Percentiles rank a stretch among this genome's conserved stretches.
These are phyloP conservation scores for Pheosia tremula DNA, from an alignment of 2,888 invertebrate genomes.

Conservation along the genomic window DNA sequence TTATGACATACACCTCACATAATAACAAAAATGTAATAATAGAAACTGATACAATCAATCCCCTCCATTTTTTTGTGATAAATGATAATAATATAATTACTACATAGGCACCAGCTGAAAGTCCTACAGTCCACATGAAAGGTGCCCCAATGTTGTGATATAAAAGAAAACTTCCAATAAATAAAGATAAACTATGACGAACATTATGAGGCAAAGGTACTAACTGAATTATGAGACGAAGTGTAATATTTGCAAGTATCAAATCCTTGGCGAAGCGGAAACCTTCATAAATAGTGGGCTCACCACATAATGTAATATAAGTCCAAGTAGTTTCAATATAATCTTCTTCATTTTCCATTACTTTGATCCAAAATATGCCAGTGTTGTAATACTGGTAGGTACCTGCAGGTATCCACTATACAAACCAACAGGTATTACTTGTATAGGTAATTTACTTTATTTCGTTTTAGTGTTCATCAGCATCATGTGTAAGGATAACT, in stretches of 20 bases:
- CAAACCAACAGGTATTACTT: too few relatives aligned
- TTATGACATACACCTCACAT: constrained; percentile 84
- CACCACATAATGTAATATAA: constrained; percentile 70
- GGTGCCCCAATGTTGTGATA: constrained; percentile 72
- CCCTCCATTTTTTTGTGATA: constrained; percentile 65
- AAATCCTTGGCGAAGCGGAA: constrained; percentile 79
- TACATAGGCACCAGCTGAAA: constrained; percentile 68
- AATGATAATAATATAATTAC: constrained; percentile 65
- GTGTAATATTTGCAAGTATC: constrained; percentile 70
- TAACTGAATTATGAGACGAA: constrained; percentile 71
- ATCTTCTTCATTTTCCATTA: constrained; percentile 73
- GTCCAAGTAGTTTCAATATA: constrained; percentile 68
- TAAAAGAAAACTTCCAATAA: constrained; percentile 73
- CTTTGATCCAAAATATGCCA: constrained; percentile 6
- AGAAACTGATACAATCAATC: constrained; percentile 58
- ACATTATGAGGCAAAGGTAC: constrained; percentile 71
- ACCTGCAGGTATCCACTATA: too few relatives aligned
- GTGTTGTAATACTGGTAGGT: not conserved
- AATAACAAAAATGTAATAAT: constrained; percentile 68
- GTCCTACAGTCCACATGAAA: constrained; percentile 73
- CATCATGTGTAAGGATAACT: too few relatives aligned
- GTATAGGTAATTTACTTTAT: too few relatives aligned
- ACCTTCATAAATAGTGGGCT: constrained; percentile 78
- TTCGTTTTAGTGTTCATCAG: too few relatives aligned
- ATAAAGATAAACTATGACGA: constrained; percentile 72